Base-by-base conservation (phyloP, 2,888 invertebrate species). In the Dynastes grantii region DNA sequence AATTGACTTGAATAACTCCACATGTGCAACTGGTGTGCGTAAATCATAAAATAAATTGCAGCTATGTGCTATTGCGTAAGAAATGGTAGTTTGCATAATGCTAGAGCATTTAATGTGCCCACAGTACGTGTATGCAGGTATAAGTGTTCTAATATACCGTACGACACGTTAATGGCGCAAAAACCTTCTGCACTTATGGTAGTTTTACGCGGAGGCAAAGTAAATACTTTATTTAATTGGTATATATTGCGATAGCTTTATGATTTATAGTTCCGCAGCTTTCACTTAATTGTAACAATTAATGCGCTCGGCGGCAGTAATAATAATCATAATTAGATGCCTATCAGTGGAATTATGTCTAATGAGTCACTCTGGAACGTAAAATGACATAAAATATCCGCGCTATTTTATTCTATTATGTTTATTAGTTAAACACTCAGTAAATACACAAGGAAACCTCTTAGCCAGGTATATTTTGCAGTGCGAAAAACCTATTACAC, bases 21-120 rank as follows among this genome's bases (percentile, higher is more conserved):
- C 22, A 58, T 22, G 22, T 16, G 22, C 55, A 63, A 63, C 2
- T 63, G 32, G 29, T 32, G 68, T 68, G 49, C 68, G 51, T 27
- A 68, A 68, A 68, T 68, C 68, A 68, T 68, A 68, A 51, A 68
- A 68, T 68, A 68, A 49, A 68, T 51, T 51, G 27, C 68, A 68
- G n/a, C 55, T 55, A 71, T 58, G 58, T 58, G 22, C 37, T 58
- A 13, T 71, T 71, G 37, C 55, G 37, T 55, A 71, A 71, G 71
- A 58, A 71, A 71, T 71, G n/a, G 29, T 55, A 71, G 32, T 71
- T 71, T 71, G 71, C 71, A 71, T 71, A 71, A 71, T 55, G 29
- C 68, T 27, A 51, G 11, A 51, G 9, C 5, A 51, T 51, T 22
- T 51, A 68, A 51, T 68, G 27, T 45, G 49, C 29, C 51, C 65